Base-by-base conservation (phyloP, 2,888 invertebrate genomes). In the Clistopyga incitator region DNA sequence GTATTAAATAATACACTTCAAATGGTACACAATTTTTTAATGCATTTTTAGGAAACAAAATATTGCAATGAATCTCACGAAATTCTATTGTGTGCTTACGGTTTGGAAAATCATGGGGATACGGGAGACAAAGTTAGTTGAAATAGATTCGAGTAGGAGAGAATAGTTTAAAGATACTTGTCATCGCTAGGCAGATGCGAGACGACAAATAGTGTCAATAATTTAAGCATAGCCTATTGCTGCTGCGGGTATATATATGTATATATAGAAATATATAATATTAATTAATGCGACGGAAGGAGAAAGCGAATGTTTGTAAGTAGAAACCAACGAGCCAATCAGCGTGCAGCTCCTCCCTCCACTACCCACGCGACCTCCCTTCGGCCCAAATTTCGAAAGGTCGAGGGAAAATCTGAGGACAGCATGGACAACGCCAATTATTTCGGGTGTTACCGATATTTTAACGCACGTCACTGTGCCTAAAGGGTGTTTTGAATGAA, bases 241-340 rank as follows among this genome's bases (percentile, higher is more conserved):
- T 90, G 88, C 79, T 85, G 91, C 91, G 90, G 88, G 78, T 82
- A 65, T 70, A 47, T 50, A 74, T 61, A 75, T 75, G 88, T 82
- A 84, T 84, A 86, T 86, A 87, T 88, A 87, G 88, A 88, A 79
- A 88, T 86, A 85, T 87, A 89, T 50, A 86, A 84, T 78, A 81
- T 81, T 72, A 81, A 85, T 68, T 59, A 90, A 91, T 90, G 90
- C 91, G 88, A 86, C 89, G 87, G 90, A 91, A 90, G 89, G 87
- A 88, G 90, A 89, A 93, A 93, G 93, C 92, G 90, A 92, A 91
- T 90, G 90, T 91, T 90, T 91, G 89, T 90, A 91, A 89, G 88
- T 89, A 91, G 89, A 88, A 93, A 92, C 92, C 93, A 93, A 92
- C 92, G 92, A 93, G 92, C 92, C 92, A 93, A 92, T 92, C 92